These are phyloP conservation scores for Azemiops feae DNA, from an alignment of 2,113 vertebrate species.

Conservation along the genomic window DNA sequence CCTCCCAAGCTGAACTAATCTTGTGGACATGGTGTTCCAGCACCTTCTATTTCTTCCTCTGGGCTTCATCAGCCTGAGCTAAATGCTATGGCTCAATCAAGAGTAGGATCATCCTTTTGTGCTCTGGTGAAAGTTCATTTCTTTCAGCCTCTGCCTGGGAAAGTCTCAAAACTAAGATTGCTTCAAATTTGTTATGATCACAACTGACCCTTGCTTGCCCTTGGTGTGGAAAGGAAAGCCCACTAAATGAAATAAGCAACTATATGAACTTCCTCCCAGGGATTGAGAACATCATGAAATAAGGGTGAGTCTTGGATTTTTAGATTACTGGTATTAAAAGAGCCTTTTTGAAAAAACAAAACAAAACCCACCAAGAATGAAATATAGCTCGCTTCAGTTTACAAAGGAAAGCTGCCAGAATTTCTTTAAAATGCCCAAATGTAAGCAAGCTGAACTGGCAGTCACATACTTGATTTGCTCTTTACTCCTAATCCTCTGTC, in stretches of 20 bases:
- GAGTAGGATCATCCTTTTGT: background rate
- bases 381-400: background rate
- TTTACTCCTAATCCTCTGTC: background rate
- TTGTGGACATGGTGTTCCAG: background rate
- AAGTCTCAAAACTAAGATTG: background rate
- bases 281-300: background rate
- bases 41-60: background rate
- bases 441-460: background rate
- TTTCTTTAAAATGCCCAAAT: background rate
- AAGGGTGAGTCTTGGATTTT: slow-evolving; percentile 33
- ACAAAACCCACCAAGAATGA: background rate
- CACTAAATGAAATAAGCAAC: slow-evolving; percentile 24
- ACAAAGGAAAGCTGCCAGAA: background rate
- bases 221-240: slow-evolving; percentile 14
- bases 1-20: background rate
- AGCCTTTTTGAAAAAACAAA: background rate
- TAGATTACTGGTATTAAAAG: background rate
- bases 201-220: background rate
- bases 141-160: background rate
- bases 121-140: background rate
- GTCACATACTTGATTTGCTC: background rate
- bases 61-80: background rate
- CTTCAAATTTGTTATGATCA: background rate
- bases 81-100: background rate
- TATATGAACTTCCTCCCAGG: background rate